A percentile compares a stretch with the other conserved stretches of the same genome.
Conservation (phyloP, 2,888 invertebrate genomes). For the Sepiola atlantica region DNA sequence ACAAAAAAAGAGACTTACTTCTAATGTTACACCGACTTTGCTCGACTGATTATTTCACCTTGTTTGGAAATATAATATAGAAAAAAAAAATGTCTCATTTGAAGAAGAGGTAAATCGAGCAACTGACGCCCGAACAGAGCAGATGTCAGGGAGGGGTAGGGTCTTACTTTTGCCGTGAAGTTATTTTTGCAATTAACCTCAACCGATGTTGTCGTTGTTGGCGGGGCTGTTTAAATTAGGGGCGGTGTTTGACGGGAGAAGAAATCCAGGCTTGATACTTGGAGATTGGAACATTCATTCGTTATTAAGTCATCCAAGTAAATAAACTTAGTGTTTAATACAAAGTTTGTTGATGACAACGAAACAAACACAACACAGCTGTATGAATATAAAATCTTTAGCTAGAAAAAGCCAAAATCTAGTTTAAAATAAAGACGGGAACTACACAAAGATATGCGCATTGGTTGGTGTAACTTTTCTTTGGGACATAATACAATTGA, state of each 20-base stretch:
- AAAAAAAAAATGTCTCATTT: neutral
- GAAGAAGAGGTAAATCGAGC: neutral
- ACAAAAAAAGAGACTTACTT: neutral
- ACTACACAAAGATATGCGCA: too few species aligned
- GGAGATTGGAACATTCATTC: neutral
- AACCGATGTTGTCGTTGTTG: neutral
- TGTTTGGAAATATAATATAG: neutral
- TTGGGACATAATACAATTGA: too few species aligned
- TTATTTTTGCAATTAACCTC: neutral
- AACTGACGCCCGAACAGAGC: neutral
- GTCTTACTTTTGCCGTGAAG: neutral
- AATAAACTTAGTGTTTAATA: too few species aligned
- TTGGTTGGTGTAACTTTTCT: too few species aligned
- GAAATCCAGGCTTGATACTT: neutral
- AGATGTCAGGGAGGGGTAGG: neutral
- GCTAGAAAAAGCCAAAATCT: too few species aligned
- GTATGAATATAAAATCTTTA: too few species aligned
- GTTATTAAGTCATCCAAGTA: neutral
- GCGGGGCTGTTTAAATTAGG: too few species aligned
- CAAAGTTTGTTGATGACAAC: too few species aligned
- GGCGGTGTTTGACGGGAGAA: neutral
- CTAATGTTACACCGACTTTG: neutral
- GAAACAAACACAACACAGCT: too few species aligned
- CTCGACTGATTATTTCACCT: neutral
- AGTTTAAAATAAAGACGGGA: too few species aligned